A percentile compares a stretch with the other conserved stretches of the same genome.
These are phyloP conservation scores for Bemisia tabaci DNA, from an alignment of 1,140 invertebrate species.

Conservation along the genomic window DNA sequence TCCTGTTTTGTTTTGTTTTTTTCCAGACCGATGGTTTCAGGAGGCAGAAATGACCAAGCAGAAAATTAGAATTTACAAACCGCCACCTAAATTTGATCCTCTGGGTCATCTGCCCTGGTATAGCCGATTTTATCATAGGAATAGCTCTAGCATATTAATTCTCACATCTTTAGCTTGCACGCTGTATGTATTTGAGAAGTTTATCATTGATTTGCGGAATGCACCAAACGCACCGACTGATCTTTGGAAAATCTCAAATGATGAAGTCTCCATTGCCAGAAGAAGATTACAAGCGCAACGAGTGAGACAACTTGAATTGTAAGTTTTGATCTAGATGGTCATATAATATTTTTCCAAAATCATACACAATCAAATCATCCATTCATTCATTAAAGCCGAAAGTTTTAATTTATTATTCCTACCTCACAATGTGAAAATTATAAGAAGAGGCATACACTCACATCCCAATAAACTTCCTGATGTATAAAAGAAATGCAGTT, in stretches of 20 bases:
- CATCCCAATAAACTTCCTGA: no score
- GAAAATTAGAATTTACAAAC: background rate
- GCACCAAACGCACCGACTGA: background rate
- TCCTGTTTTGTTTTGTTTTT: background rate
- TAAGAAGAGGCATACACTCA: no score
- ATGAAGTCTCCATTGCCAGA: background rate
- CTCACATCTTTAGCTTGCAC: background rate
- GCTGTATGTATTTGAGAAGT: background rate
- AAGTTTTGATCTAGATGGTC: no score
- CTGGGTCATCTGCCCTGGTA: background rate
- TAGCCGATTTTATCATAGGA: background rate
- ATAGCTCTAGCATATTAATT: background rate
- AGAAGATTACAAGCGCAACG: background rate
- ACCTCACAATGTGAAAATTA: no score
- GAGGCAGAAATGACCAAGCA: background rate
- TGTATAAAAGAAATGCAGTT: no score
- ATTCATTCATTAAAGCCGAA: no score
- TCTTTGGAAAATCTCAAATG: background rate
- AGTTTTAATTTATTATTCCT: no score
- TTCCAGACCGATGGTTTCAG: background rate
- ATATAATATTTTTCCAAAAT: no score
- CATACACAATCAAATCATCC: no score
- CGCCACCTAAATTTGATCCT: background rate
- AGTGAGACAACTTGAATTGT: background rate
- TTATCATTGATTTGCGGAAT: background rate